Evolutionary conservation across 2,888 invertebrate species (phyloP).

Genomic region (Dolichopus griseipennis): DNA sequence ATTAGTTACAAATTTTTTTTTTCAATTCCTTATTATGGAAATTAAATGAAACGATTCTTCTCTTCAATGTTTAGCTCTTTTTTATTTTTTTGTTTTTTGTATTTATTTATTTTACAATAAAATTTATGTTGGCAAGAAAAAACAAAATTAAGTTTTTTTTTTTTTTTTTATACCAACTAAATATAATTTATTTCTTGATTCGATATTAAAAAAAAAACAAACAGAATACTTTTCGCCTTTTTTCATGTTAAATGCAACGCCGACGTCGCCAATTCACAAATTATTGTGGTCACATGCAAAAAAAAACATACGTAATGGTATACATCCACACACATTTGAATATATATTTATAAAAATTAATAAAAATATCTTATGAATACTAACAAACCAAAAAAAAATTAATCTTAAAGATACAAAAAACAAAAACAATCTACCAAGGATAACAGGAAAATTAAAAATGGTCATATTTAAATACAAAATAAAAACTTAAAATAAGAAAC

Average conservation of each 20-base stretch:
- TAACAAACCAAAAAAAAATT: no score
- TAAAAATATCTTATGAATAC: no score
- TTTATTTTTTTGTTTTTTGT: not conserved
- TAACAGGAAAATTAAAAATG: constrained; percentile 6
- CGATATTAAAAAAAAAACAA: not conserved
- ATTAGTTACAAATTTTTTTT: not conserved
- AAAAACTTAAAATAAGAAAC: no score
- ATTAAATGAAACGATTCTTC: not conserved
- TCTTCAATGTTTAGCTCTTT: not conserved
- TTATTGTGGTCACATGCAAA: no score
- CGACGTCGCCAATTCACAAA: not conserved
- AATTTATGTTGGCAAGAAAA: not conserved
- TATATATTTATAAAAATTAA: not conserved
- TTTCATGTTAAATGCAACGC: not conserved
- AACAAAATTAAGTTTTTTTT: not conserved
- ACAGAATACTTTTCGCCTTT: no score
- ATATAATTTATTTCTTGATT: not conserved
- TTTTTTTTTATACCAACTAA: no score
- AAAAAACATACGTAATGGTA: not conserved
- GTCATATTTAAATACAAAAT: not conserved
- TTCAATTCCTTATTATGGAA: not conserved
- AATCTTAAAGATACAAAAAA: not conserved
- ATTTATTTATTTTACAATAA: not conserved
- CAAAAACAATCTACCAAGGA: not conserved
- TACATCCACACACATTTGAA: not conserved